Conservation (phyloP, 2,888 invertebrate species). For the Amphipyra berbera region DNA sequence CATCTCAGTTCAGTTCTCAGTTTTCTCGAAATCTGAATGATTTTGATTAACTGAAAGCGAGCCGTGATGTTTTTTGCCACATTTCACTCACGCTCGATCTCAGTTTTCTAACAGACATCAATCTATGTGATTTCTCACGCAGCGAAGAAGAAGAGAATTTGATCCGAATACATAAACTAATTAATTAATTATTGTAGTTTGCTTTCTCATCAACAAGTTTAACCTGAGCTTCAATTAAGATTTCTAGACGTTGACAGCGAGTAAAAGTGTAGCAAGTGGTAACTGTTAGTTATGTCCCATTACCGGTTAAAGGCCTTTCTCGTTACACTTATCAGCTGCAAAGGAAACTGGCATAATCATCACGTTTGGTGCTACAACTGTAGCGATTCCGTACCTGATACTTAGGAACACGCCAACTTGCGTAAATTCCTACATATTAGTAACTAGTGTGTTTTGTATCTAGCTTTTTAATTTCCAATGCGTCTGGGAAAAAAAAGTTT, state of each 20-base stretch:
- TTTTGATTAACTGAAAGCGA: slow-evolving; percentile 19
- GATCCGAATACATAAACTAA: slow-evolving; percentile 10
- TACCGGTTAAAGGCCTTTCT: slow-evolving; percentile 55
- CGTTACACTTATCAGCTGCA: slow-evolving; percentile 44
- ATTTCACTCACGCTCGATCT: slow-evolving; percentile 26
- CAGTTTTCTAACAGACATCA: slow-evolving; percentile 30
- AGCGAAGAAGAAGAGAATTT: slow-evolving; percentile 18
- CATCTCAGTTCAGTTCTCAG: too few relatives aligned
- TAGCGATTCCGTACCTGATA: slow-evolving; percentile 26
- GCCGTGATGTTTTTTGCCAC: slow-evolving; percentile 18
- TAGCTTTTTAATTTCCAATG: slow-evolving; percentile 1
- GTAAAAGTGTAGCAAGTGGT: slow-evolving; percentile 58
- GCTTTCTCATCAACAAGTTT: slow-evolving; percentile 50
- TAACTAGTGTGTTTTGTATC: background rate
- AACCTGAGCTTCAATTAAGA: slow-evolving; percentile 44
- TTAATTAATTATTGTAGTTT: slow-evolving; percentile 34
- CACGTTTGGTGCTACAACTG: slow-evolving; percentile 27
- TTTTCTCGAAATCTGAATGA: too few relatives aligned
- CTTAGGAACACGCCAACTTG: slow-evolving; percentile 39
- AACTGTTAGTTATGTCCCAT: slow-evolving; percentile 48
- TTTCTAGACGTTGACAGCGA: slow-evolving; percentile 50
- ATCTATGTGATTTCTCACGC: slow-evolving; percentile 26
- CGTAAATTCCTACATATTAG: slow-evolving; percentile 11
- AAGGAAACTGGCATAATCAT: slow-evolving; percentile 51
- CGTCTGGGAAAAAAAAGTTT: background rate